Base-by-base conservation (phyloP, 2,113 vertebrate genomes). In the Azemiops feae region DNA sequence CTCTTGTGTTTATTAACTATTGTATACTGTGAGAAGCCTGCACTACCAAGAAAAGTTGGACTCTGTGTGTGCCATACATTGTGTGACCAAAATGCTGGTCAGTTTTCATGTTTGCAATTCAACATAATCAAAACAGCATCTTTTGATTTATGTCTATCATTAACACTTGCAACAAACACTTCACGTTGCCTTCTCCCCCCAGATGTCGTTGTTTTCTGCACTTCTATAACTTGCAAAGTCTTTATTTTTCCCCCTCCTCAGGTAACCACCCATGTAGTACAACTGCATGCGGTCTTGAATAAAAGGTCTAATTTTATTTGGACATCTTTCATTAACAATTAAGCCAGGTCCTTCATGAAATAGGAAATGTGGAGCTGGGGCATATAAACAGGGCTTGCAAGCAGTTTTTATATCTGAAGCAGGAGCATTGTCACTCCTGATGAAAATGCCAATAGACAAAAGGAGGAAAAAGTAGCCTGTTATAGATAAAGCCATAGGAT, bases 1-100 rank as follows among this genome's bases (percentile, higher is more conserved):
- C 97, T 98, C 95, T 96, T 95, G 95, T 97, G 96, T 96, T 98
- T 88, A 96, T 98, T 98, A 98, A 98, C 98, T 97, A 97, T 97
- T 98, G 93, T 96, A 95, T 96, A 95, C 95, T 97, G 97, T 89
- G 89, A 94, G 53, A 92, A 94, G 92, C 92, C 85, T 14, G 94
- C 87, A 57, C 53, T 45, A 93, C n/a, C 81, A 91, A 2, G 91
- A 50, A 95, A 27, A 81, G 50, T 4, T 23, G 0, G 23, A 54
- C 16, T 7, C 27, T 6, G 95, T 96, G 94, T 94, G 94, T 90
- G 93, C 74, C 0, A 27, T 94, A 30, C 55, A 25, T 0, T 0
- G 74, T 90, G 94, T 92, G 91, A 96, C 96, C 95, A 92, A 92
- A 96, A 95, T 88, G 85, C 92, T 94, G 94, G 86, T 93, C 93